Evolutionary conservation across 2,888 invertebrate genomes (phyloP).

Genomic region (Meteorus colon): DNA sequence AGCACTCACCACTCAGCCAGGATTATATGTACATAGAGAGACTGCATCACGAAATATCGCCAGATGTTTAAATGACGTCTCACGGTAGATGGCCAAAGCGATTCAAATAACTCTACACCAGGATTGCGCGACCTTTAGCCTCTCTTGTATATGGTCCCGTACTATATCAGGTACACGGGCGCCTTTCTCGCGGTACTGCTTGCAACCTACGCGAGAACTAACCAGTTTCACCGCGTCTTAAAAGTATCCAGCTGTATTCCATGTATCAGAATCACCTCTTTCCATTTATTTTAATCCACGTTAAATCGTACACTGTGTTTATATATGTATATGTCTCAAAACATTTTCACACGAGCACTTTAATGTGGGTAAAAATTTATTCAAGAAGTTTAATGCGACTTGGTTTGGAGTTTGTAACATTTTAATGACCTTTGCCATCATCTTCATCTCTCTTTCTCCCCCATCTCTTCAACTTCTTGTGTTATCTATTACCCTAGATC

Average conservation of each 20-base stretch:
- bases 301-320: not conserved
- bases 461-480: not conserved
- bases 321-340: not conserved
- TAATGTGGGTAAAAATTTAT: constrained; percentile 15
- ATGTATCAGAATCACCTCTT: constrained; percentile 4
- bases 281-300: constrained; percentile 23
- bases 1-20: not conserved
- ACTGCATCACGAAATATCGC: not conserved
- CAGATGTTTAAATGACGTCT: constrained; percentile 13
- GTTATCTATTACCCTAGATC: constrained; percentile 10
- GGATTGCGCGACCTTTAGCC: constrained; percentile 34
- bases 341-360: constrained; percentile 23
- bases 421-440: constrained; percentile 20
- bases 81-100: constrained; percentile 36
- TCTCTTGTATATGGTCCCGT: constrained; percentile 5
- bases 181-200: constrained; percentile 22
- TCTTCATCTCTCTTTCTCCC: not conserved
- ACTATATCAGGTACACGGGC: constrained; percentile 22
- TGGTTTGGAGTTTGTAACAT: constrained; percentile 10
- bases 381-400: constrained; percentile 4
- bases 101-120: constrained; percentile 37
- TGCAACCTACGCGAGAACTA: constrained; percentile 30
- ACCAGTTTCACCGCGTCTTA: constrained; percentile 31
- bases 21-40: not conserved
- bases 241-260: constrained; percentile 6